Conservation (phyloP, 2,797 vertebrate genomes). For the Macropus fuliginosus region DNA sequence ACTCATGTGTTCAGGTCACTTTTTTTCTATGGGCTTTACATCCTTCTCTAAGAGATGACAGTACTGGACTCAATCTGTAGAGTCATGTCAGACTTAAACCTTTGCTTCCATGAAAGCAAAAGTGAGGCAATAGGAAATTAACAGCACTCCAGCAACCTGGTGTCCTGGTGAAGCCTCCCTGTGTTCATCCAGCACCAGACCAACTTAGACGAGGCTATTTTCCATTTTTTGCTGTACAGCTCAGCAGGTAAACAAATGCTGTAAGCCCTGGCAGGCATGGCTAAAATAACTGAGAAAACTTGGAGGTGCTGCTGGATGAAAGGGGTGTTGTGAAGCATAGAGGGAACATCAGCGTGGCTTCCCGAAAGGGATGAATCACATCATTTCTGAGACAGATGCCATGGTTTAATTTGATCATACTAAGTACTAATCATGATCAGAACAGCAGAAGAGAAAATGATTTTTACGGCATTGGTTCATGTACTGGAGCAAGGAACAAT, state of each 20-base stretch:
- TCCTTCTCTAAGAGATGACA: neutral
- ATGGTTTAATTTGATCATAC: neutral
- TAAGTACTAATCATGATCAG: neutral
- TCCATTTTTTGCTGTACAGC: neutral
- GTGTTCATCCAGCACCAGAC: neutral
- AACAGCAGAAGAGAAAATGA: neutral
- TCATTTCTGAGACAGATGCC: neutral
- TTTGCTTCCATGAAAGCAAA: neutral
- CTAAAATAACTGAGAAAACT: neutral
- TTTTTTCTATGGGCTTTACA: neutral
- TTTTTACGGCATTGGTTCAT: neutral
- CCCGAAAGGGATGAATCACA: constrained; percentile 1
- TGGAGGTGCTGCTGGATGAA: neutral
- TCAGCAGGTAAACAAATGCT: constrained; percentile 6
- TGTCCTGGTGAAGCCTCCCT: neutral
- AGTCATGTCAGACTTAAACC: neutral
- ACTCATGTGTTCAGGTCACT: neutral
- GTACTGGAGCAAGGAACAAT: neutral
- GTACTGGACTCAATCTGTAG: neutral
- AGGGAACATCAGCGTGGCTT: neutral
- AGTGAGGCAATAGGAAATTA: neutral
- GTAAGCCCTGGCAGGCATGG: neutral
- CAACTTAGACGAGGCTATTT: neutral
- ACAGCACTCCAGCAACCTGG: neutral
- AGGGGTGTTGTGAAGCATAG: neutral